Percentiles rank a stretch among this genome's conserved stretches.
These are phyloP conservation scores for Drosophila neonasuta DNA, from an alignment of 2,888 invertebrate genomes.

Conservation along the genomic window DNA sequence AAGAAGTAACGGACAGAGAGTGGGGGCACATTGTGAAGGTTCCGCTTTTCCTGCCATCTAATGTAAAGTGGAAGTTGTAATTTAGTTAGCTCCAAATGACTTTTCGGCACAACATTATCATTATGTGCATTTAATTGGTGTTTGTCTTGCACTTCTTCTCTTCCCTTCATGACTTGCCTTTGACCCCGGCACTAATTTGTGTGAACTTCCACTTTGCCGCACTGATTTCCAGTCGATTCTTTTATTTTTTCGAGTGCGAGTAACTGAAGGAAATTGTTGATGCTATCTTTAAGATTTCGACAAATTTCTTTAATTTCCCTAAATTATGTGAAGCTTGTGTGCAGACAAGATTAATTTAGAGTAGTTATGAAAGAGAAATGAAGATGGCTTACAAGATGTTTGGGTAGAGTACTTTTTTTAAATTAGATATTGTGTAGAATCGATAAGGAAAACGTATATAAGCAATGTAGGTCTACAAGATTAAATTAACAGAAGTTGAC, in stretches of 20 bases:
- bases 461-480: too few species aligned
- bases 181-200: constrained; percentile 62
- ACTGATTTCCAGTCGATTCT: constrained; percentile 28
- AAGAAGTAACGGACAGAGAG: background rate
- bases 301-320: background rate
- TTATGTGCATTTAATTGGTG: constrained; percentile 77
- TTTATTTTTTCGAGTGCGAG: background rate
- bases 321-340: background rate
- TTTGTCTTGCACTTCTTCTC: constrained; percentile 60
- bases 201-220: constrained; percentile 57
- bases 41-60: constrained; percentile 67
- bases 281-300: background rate
- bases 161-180: constrained; percentile 13
- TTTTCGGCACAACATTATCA: constrained; percentile 77
- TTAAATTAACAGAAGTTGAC: background rate
- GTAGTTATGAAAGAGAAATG: background rate
- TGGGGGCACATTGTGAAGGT: constrained; percentile 38
- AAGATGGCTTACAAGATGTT: too few species aligned
- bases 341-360: background rate
- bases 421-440: too few species aligned
- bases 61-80: constrained; percentile 76
- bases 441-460: too few species aligned
- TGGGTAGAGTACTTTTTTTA: too few species aligned
- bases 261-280: constrained; percentile 27
- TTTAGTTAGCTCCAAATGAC: constrained; percentile 72